Evolutionary conservation across 2,888 invertebrate species (phyloP).

Genomic region (Chydorus sphaericus): DNA sequence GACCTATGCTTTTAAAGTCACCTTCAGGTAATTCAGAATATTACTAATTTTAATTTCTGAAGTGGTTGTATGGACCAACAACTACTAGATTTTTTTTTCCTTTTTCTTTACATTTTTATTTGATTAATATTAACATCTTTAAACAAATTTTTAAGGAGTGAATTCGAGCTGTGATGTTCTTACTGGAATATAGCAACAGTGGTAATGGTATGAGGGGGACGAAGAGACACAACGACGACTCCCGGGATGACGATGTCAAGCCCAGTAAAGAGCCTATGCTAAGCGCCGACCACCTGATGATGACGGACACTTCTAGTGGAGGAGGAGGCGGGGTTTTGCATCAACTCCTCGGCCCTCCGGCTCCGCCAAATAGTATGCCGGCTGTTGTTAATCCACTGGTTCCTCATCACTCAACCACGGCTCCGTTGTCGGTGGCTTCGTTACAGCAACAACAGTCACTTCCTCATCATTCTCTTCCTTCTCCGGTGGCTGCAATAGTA

Average conservation of each 20-base stretch:
- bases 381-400: background rate
- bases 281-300: background rate
- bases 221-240: slow-evolving; percentile 48
- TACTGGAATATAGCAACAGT: background rate
- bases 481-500: slow-evolving; percentile 3
- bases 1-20: too few relatives aligned
- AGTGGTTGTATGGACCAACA: background rate
- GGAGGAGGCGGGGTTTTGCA: slow-evolving; percentile 28
- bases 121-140: background rate
- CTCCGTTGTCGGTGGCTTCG: background rate
- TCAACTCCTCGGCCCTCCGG: slow-evolving; percentile 25
- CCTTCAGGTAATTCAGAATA: too few relatives aligned
- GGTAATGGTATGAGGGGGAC: slow-evolving; percentile 21
- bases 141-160: background rate
- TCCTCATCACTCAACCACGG: background rate
- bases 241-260: slow-evolving; percentile 34
- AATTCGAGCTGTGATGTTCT: background rate
- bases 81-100: background rate
- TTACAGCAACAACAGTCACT: background rate
- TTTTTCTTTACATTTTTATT: background rate
- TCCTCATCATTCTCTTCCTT: slow-evolving; percentile 1
- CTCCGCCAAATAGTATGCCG: background rate
- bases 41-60: too few relatives aligned
- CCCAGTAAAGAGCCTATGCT: slow-evolving; percentile 23
- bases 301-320: background rate